Conservation (phyloP, 92 coral and sea anemone genomes). For the Anthopleura xanthogrammica region DNA sequence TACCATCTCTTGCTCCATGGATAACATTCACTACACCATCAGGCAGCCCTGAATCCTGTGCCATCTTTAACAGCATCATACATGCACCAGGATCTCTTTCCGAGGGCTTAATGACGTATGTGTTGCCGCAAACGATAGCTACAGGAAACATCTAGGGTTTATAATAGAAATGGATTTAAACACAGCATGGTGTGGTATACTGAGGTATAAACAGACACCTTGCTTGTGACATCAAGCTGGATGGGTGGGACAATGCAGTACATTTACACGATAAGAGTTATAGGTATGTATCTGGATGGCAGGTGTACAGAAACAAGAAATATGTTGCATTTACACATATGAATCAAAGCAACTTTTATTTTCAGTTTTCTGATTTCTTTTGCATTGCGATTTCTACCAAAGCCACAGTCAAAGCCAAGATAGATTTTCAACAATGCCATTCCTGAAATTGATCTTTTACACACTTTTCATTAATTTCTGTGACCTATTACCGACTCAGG, state of each 20-base stretch:
- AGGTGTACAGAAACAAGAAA: conserved; percentile 21
- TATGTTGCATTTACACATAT: background rate
- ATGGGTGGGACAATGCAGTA: too few species aligned
- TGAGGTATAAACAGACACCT: too few species aligned
- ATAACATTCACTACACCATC: conserved; percentile 92
- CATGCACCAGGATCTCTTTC: conserved; percentile 92
- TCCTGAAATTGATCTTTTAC: background rate
- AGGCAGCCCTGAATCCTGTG: conserved; percentile 98
- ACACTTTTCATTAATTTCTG: too few species aligned
- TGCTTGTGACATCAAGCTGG: too few species aligned
- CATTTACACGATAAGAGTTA: background rate
- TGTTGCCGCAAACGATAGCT: conserved; percentile 95
- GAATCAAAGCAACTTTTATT: background rate
- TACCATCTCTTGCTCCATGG: conserved; percentile 92
- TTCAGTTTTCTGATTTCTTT: conserved; percentile 18
- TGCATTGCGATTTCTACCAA: conserved; percentile 57
- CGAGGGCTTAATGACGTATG: conserved; percentile 88
- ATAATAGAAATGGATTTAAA: too few species aligned
- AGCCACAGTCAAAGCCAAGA: conserved; percentile 34
- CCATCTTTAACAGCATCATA: conserved; percentile 90
- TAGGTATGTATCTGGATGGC: background rate
- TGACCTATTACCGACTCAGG: too few species aligned
- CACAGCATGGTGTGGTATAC: too few species aligned
- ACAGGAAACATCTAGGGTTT: conserved; percentile 85
- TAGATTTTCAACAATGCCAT: conserved; percentile 49